A percentile compares a stretch with the other conserved stretches of the same genome.
phyloP scores from a whole-genome alignment of 2,888 invertebrate species.

The Watsonalla cultraria region DNA sequence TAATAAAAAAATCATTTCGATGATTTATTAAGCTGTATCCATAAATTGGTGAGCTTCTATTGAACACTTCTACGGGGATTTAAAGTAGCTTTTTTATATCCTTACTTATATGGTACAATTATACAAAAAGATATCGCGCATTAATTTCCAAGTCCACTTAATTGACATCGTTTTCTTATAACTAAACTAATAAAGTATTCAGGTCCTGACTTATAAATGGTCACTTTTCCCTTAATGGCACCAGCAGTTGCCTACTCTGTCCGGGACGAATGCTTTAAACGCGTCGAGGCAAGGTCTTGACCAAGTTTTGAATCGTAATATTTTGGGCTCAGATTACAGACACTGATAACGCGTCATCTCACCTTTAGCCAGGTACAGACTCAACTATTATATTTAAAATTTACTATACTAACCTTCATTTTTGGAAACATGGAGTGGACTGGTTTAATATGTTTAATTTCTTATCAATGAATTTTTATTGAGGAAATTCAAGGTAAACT shows the following conservation, averaged over 20 bases:
- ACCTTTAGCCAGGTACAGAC: conserved; percentile 59
- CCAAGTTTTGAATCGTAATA: conserved; percentile 79
- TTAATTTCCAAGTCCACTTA: conserved; percentile 58
- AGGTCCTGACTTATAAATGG: conserved; percentile 62
- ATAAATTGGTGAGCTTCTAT: conserved; percentile 1
- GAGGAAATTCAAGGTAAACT: neutral
- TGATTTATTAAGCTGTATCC: too few relatives aligned
- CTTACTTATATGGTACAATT: conserved; percentile 13
- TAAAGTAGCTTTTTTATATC: neutral
- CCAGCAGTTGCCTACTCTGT: conserved; percentile 56
- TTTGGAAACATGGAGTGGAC: neutral
- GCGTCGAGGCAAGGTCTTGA: conserved; percentile 60
- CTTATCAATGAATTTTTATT: neutral
- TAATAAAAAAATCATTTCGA: too few relatives aligned
- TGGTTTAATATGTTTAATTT: neutral
- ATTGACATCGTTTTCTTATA: conserved; percentile 70
- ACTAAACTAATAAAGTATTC: conserved; percentile 69
- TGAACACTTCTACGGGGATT: conserved; percentile 17
- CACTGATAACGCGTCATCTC: conserved; percentile 73
- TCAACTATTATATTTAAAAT: conserved; percentile 10
- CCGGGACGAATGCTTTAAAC: conserved; percentile 49
- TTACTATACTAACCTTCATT: neutral
- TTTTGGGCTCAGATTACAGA: conserved; percentile 77
- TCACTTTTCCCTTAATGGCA: conserved; percentile 65
- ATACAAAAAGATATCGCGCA: conserved; percentile 39